Evolutionary conservation across 2,797 vertebrate species (phyloP).

Genomic region (Cuculus canorus): DNA sequence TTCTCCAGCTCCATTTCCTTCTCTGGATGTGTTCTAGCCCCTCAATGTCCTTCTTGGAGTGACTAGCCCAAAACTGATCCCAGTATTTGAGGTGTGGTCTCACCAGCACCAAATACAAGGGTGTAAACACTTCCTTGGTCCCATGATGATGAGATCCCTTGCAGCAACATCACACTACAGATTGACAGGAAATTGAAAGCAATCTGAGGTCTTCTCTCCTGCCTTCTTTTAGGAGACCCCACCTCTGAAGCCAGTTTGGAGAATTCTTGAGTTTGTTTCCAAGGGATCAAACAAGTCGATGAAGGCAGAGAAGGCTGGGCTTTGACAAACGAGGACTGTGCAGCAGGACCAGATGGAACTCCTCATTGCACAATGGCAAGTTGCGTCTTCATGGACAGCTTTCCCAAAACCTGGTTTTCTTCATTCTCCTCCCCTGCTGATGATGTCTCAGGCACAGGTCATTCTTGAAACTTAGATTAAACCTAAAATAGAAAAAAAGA

Average conservation of each 20-base stretch:
- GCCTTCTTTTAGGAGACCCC: not conserved
- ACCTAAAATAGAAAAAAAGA: not conserved
- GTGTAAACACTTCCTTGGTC: no score
- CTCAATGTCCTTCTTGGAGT: no score
- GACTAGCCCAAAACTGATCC: no score
- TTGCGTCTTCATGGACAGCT: not conserved
- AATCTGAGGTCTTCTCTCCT: not conserved
- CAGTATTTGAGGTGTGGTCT: no score
- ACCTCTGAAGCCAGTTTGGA: not conserved
- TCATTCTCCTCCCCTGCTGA: not conserved
- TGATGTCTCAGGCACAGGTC: not conserved
- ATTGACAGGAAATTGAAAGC: not conserved
- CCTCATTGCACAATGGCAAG: not conserved
- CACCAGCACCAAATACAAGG: no score
- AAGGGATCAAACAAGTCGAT: rapidly evolving
- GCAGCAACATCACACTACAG: rapidly evolving
- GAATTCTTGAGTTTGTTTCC: not conserved
- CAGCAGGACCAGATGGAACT: not conserved
- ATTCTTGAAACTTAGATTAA: not conserved
- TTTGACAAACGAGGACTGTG: not conserved
- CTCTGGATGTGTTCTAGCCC: no score
- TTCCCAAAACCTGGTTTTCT: not conserved
- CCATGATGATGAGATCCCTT: no score
- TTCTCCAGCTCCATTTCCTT: no score
- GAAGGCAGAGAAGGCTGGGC: not conserved